A percentile compares a stretch with the other conserved stretches of the same genome.
Evolutionary conservation across 2,888 invertebrate genomes (phyloP).

Genomic region (Digitonthophagus gazella): DNA sequence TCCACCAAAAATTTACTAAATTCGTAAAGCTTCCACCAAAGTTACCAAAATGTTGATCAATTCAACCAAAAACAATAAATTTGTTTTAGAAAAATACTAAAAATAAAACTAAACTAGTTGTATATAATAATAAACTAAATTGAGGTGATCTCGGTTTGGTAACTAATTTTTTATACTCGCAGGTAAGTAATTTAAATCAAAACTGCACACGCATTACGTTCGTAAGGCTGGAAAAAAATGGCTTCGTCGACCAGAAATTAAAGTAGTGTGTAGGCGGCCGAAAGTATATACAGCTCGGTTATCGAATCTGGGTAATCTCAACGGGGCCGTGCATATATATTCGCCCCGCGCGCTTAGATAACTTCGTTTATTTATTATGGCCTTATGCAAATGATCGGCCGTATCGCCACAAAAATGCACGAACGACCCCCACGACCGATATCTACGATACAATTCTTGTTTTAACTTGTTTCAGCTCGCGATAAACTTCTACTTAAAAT

Average conservation of each 20-base stretch:
- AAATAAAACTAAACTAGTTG: too few relatives aligned
- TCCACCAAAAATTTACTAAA: too few relatives aligned
- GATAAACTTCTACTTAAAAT: neutral
- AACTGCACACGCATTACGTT: too few relatives aligned
- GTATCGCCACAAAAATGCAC: slow-evolving; percentile 49
- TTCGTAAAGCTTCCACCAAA: too few relatives aligned
- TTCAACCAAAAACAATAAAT: too few relatives aligned
- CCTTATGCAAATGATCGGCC: slow-evolving; percentile 49
- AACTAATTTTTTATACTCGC: too few relatives aligned
- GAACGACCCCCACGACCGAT: slow-evolving; percentile 35
- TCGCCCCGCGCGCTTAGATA: slow-evolving; percentile 44
- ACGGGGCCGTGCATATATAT: slow-evolving; percentile 42
- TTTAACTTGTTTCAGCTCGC: slow-evolving; percentile 37
- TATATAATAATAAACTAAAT: too few relatives aligned
- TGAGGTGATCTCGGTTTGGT: too few relatives aligned
- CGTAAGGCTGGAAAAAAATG: too few relatives aligned
- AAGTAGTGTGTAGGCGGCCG: neutral
- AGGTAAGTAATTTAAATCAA: too few relatives aligned
- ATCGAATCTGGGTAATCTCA: slow-evolving; percentile 48
- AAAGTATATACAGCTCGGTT: slow-evolving; percentile 27
- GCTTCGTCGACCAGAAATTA: neutral
- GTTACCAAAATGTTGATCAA: too few relatives aligned
- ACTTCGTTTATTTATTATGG: slow-evolving; percentile 50
- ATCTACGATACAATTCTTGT: slow-evolving; percentile 41
- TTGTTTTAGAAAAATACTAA: too few relatives aligned